Evolutionary conservation across 2,888 invertebrate species (phyloP), one percentile per base, ranked within the genome.

Genomic region (Aphidius colemani): DNA sequence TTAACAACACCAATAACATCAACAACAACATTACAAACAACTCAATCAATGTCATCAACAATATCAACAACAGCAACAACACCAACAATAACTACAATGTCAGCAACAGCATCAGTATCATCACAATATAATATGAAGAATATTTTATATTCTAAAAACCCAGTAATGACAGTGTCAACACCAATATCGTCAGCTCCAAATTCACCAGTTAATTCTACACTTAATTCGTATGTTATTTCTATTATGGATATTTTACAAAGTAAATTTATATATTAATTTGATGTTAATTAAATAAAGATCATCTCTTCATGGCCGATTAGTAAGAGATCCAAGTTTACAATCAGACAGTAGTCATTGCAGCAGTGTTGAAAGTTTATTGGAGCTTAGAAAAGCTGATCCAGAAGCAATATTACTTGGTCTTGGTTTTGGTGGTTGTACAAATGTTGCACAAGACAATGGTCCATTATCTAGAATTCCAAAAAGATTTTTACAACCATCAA

Each of bases 321-420:
- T 71, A 5, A 75, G 82, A 10, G 82, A 83, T 67, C 78, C 80
- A 3, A 83, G 83, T 53, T 67, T 83, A 30, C 83, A 83, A 63
- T 83, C 83, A 10, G 83, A 83, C 65, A 85, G 87, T 61, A 89
- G 89, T 73, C 87, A 86, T 66, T 92, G 92, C 75, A 93, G 93
- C 60, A 87, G 90, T 75, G 91, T 94, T 45, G 90, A 94, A 78
- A 93, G 92, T 78, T 86, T 95, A 58, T 83, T 96, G 72, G 93
- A 94, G 72, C 87, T 92, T 13, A 86, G 96, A 48, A 90, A 89
- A 76, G 92, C 93, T 30, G 95, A 96, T 84, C 95, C 96, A 0
- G 95, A 96, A 79, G 92, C 93, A 61, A 90, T 96, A 62, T 85
- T 96, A 41, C 83, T 93, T 59, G 92, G 90, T 69, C 84, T 93